Evolutionary conservation across 2,888 invertebrate genomes (phyloP).

Genomic region (Chalcosyrphus nemorum): DNA sequence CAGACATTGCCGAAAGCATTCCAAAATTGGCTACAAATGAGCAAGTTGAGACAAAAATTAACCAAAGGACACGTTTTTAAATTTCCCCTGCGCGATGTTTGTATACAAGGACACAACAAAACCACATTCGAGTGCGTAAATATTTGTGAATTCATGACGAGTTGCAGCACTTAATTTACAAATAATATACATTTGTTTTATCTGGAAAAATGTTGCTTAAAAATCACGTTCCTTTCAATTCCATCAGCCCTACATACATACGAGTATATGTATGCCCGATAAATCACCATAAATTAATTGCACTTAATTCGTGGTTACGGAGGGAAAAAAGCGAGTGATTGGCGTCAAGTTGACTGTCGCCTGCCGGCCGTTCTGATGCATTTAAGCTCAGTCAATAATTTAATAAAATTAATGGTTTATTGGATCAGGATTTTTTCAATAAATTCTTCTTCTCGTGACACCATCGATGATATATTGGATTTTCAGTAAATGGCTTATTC

Average conservation of each 20-base stretch:
- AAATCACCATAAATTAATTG: conserved; percentile 3
- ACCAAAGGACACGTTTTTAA: no score
- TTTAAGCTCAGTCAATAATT: neutral
- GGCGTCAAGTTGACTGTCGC: neutral
- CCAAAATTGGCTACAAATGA: neutral
- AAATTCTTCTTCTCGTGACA: neutral
- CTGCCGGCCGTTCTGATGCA: neutral
- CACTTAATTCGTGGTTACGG: neutral
- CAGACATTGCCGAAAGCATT: neutral
- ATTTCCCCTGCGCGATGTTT: no score
- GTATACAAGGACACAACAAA: no score
- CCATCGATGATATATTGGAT: neutral
- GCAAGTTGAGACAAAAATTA: no score
- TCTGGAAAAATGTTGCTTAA: no score
- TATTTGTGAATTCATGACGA: no score
- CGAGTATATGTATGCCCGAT: neutral
- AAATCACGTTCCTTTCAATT: neutral
- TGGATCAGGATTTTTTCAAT: neutral
- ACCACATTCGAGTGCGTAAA: no score
- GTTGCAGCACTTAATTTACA: no score
- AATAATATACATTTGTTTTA: no score
- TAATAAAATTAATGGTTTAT: neutral
- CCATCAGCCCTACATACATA: no score
- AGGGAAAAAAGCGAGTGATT: neutral
- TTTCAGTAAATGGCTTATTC: neutral